Base-by-base conservation (phyloP, 2,797 vertebrate genomes). In the Falco novaeseelandiae region DNA sequence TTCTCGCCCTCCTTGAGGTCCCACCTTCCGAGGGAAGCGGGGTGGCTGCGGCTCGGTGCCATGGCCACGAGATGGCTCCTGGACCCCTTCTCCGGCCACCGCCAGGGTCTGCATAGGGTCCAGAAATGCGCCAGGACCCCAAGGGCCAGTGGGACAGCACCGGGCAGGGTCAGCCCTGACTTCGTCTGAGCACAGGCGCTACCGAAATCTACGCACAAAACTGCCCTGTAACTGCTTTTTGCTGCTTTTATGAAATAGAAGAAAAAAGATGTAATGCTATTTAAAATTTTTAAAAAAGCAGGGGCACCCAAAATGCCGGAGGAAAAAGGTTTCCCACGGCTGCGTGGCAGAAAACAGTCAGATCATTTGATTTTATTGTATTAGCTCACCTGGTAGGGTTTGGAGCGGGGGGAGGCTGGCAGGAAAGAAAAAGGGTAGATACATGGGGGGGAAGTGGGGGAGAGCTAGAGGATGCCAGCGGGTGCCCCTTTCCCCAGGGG, bases 21-120 rank as follows among this genome's bases (percentile, higher is more conserved):
- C 83, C 88, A 74, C 70, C 91, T 93, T 89, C 12, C 16, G 65
- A 90, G 89, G 17, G 1, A 34, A 91, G 81, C 19, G 18, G 66
- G 91, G 59, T 11, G 51, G 79, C 57, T 91, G 87, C 76, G 21
- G 36, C 85, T 96, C 72, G 34, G 96, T 74, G 72, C 81, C 87
- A 15, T 51, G 89, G 91, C 98, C 98, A 98, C 98, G 97, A 98
- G 98, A 96, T 98, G 98, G 98, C 98, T 98, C 98, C 98, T 97
- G 96, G 22, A 91, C 84, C 94, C 98, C 93, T 97, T 94, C 92
- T 96, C 93, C 72, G 8, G 21, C 71, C 67, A 70, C 55, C 14
- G 1, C n/a, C 3, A 7, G 38, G 81, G 36, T 61, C 71, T 67
- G 36, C 29, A 4, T 16, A 40, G 70, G 54, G 81, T 10, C 71